phyloP scores from a whole-genome alignment of 2,888 invertebrate genomes.

The Apamea sordens region DNA sequence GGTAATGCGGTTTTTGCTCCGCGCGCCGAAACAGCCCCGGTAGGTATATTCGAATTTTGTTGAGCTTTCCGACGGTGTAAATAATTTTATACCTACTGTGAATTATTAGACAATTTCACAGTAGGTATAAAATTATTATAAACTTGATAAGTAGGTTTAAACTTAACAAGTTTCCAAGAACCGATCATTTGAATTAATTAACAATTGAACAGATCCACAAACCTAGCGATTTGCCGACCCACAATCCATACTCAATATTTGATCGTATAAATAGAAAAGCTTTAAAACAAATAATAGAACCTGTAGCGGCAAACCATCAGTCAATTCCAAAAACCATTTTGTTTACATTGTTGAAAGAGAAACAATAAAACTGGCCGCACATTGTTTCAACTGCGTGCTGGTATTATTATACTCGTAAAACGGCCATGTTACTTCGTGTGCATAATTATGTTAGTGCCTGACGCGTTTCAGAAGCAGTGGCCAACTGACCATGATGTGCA shows the following conservation, averaged over 20 bases:
- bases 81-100: background rate
- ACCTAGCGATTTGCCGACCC: background rate
- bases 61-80: constrained; percentile 15
- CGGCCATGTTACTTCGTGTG: constrained; percentile 3
- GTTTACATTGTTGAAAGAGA: constrained; percentile 20
- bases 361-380: constrained; percentile 6
- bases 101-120: background rate
- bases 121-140: too few species aligned
- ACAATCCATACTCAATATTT: constrained; percentile 20
- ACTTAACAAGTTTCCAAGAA: background rate
- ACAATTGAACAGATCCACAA: background rate
- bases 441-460: background rate
- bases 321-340: constrained; percentile 14
- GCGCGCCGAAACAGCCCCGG: constrained; percentile 22
- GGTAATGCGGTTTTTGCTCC: constrained; percentile 64
- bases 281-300: constrained; percentile 20
- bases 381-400: background rate
- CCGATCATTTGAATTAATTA: background rate
- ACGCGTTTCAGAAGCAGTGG: background rate
- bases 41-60: constrained; percentile 22
- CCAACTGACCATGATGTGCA: background rate
- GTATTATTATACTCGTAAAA: background rate
- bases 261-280: constrained; percentile 19
- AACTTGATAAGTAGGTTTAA: too few species aligned
- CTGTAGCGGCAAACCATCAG: constrained; percentile 3